Conservation (phyloP, 2,797 vertebrate species). For the Enteromius radiatus region DNA sequence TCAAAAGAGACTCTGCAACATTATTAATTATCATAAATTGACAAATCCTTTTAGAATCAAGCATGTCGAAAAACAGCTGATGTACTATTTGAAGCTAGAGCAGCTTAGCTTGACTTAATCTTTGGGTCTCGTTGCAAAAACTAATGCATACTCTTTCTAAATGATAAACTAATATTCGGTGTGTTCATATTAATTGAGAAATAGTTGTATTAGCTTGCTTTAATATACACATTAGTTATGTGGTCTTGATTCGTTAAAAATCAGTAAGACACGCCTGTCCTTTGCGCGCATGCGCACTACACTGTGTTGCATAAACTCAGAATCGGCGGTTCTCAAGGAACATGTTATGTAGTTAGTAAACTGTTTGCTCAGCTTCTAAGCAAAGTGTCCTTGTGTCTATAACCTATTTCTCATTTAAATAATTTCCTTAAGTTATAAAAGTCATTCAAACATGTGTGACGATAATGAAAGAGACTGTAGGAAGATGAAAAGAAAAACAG, state of each 20-base stretch:
- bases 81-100: too few species aligned
- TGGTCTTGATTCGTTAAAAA: not conserved
- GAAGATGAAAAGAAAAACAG: slow-evolving; percentile 20
- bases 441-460: slow-evolving; percentile 7
- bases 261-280: not conserved
- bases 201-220: not conserved
- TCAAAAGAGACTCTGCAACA: too few species aligned
- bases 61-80: too few species aligned
- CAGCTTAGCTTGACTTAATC: too few species aligned
- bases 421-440: not conserved
- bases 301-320: not conserved
- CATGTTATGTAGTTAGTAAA: not conserved
- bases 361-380: not conserved
- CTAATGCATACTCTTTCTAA: not conserved
- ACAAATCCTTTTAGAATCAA: too few species aligned
- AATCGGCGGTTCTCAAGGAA: not conserved
- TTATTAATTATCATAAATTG: too few species aligned
- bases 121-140: not conserved
- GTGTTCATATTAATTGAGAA: not conserved
- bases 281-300: slow-evolving; percentile 17
- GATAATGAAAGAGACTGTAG: not conserved
- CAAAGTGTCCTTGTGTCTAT: not conserved
- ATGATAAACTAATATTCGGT: not conserved
- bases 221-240: not conserved
- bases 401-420: not conserved